Base-by-base conservation (phyloP, 2,797 vertebrate genomes). In the Poliocrania exsul region DNA sequence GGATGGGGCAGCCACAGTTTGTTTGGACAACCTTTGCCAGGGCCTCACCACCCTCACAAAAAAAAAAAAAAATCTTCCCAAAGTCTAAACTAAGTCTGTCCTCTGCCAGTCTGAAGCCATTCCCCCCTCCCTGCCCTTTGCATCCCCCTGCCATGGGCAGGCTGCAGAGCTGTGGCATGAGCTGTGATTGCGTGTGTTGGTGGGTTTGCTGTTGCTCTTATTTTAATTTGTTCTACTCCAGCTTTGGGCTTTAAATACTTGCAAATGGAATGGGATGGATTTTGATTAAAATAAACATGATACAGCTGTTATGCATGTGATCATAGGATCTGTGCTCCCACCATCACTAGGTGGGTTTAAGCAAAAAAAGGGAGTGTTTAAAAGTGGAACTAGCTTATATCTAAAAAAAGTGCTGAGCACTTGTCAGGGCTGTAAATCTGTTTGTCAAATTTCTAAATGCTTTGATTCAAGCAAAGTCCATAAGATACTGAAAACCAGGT, bases 231-330 rank as follows among this genome's bases (percentile, higher is more conserved):
- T 15, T 67, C 35, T 77, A 29, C 61, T 5, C 40, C 7, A 18
- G 33, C 21, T 61, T 33, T 67, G 51, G 35, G 37, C 31, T 95
- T 95, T 46, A 37, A 66, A 72, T 74, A 37, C 54, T 80, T 70
- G 8, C 35, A 50, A 23, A 46, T 77, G 58, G 46, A 37, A 26
- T 25, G 13, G 53, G 24, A 14, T 94, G 53, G 35, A 11, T 28
- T 92, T 49, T 87, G 37, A 42, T 81, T 77, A 51, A 79, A 84
- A 74, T 81, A 65, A 91, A 74, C 24, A 24, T n/a, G 35, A 31
- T 61, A 10, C 38, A 60, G 67, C 54, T 86, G 0, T 80, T 61
- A 12, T 23, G 42, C 26, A 12, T 61, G 44, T 24, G 38, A 42
- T 73, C 4, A 31, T 1, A 16, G 49, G 38, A 65, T 40, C 53